A percentile compares a stretch with the other conserved stretches of the same genome.
These are phyloP conservation scores for Octodon degus DNA, from an alignment of 2,113 vertebrate genomes.

Conservation along the genomic window DNA sequence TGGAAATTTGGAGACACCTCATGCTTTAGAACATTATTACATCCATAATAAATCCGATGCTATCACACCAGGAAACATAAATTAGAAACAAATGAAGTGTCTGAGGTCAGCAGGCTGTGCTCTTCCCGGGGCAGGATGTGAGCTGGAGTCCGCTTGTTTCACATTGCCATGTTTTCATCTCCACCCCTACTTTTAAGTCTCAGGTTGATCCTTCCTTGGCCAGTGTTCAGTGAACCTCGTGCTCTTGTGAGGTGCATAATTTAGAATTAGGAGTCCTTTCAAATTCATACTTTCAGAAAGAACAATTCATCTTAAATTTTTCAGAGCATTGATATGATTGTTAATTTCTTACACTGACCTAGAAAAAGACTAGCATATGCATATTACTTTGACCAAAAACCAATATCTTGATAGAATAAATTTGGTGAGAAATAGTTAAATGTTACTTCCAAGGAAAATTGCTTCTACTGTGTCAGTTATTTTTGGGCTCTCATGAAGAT, in stretches of 20 bases:
- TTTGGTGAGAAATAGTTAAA: slow-evolving; percentile 36
- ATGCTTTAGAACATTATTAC: slow-evolving; percentile 16
- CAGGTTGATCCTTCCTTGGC: slow-evolving; percentile 53
- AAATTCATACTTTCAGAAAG: slow-evolving; percentile 22
- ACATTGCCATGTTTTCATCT: background rate
- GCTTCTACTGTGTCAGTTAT: background rate
- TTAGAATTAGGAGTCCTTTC: background rate
- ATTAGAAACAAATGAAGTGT: slow-evolving; percentile 33
- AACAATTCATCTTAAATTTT: background rate
- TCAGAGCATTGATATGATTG: background rate
- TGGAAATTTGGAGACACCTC: background rate
- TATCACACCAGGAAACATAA: slow-evolving; percentile 36
- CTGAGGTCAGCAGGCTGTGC: background rate
- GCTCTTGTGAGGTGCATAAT: background rate
- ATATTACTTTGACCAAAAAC: slow-evolving; percentile 17
- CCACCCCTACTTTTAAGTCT: slow-evolving; percentile 29
- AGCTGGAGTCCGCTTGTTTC: background rate
- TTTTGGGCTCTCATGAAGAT: slow-evolving; percentile 28
- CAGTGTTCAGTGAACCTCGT: slow-evolving; percentile 19
- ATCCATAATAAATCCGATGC: slow-evolving; percentile 55
- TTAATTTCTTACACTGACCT: background rate
- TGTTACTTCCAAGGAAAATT: background rate
- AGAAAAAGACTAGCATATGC: background rate
- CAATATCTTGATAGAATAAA: background rate
- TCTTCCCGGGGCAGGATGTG: slow-evolving; percentile 49